phyloP scores from a whole-genome alignment of 2,888 invertebrate species.

The Ectemnius cavifrons region DNA sequence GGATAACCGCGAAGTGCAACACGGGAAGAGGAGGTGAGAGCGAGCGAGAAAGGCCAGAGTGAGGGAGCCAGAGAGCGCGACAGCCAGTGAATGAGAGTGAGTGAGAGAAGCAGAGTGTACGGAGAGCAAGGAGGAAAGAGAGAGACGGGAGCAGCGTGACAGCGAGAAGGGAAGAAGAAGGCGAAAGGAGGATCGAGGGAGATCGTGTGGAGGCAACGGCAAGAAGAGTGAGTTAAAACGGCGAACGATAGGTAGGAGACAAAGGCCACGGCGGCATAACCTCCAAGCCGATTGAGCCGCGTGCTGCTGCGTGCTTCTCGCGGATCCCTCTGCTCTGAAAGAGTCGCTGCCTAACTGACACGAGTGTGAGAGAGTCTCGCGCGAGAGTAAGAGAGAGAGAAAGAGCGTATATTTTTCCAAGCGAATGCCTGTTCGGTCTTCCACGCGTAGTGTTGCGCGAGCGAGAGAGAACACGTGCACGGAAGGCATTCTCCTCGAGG shows the following conservation, averaged over 20 bases:
- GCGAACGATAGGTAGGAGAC: slow-evolving; percentile 58
- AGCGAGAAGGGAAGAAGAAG: slow-evolving; percentile 17
- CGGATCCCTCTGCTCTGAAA: neutral
- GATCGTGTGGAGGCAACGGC: neutral
- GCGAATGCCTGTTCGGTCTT: slow-evolving; percentile 43
- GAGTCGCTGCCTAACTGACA: neutral
- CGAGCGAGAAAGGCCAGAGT: slow-evolving; percentile 22
- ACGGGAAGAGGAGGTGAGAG: slow-evolving; percentile 18
- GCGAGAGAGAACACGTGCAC: slow-evolving; percentile 49
- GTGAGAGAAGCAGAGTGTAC: slow-evolving; percentile 1
- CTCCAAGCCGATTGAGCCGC: slow-evolving; percentile 61
- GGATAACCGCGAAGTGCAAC: slow-evolving; percentile 26
- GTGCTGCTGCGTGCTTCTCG: slow-evolving; percentile 22
- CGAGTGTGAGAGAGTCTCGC: neutral
- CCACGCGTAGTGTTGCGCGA: slow-evolving; percentile 43
- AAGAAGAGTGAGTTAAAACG: slow-evolving; percentile 52
- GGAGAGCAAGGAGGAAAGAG: slow-evolving; percentile 26
- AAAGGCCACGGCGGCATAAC: slow-evolving; percentile 68
- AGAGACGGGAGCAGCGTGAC: slow-evolving; percentile 6
- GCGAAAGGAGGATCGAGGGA: slow-evolving; percentile 34
- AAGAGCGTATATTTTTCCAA: slow-evolving; percentile 57
- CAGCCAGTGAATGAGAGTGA: slow-evolving; percentile 33
- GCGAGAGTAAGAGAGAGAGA: neutral
- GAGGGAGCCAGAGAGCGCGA: slow-evolving; percentile 16
- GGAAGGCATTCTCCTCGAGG: slow-evolving; percentile 43